Evolutionary conservation across 2,797 vertebrate genomes (phyloP), one percentile per base, ranked within the genome.

Genomic region (Chiloscyllium punctatum): DNA sequence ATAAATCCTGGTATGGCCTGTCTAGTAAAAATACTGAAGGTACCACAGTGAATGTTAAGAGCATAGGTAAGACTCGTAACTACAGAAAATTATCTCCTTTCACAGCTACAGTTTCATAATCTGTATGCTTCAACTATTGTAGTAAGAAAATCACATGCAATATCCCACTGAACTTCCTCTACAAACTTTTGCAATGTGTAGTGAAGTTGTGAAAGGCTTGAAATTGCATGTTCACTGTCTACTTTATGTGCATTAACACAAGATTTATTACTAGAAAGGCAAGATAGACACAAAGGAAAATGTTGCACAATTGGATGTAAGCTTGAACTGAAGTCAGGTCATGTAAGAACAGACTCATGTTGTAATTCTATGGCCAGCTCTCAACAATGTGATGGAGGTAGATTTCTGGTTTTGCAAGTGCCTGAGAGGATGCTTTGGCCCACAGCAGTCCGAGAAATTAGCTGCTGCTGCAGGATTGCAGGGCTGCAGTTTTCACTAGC

Each of bases 1-100:
- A 98, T 96, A 96, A 96, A 15, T 97, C 97, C 95, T 98, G 98
- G 98, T 97, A 97, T 96, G 66, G 18, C 27, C 68, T 95, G 62
- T 30, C 53, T 42, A 51, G 57, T 27, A 91, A 62, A 72, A 66
- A 25, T 25, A 97, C 98, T 0, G 90, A 95, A 30, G 96, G 62
- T 91, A 96, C 96, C 0, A 96, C 0, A 0, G 96, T 98, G 96
- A 95, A 0, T 0, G 95, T 98, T 30, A 42, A 25, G 30, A 96
- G 96, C 0, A 68, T 51, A 96, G 98, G 99, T 99, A 96, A 98
- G 97, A 48, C 15, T 53, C 16, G 18, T 51, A 48, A n/a, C 15
- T 15, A 66, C 1, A n/a, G 5, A 88, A 48, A 82, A 37, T 15
- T 82, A 42, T 82, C 21, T 86, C 42, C 42, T 30, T 88, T 53